These are phyloP conservation scores for Luperina testacea DNA, from an alignment of 2,888 invertebrate genomes.

Conservation along the genomic window DNA sequence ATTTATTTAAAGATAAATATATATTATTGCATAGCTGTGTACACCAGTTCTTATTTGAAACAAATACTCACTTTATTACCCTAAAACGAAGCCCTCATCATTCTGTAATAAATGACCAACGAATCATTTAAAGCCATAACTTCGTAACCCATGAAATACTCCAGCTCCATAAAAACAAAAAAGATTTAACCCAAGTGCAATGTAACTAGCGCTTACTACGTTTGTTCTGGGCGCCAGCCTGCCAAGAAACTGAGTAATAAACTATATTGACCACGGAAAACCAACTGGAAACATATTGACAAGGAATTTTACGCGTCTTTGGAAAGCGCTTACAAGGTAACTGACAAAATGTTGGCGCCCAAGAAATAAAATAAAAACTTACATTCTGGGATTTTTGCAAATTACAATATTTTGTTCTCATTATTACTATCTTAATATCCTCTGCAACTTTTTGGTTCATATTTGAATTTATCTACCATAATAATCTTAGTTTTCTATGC, in stretches of 20 bases:
- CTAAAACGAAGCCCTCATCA: background rate
- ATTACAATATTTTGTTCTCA: background rate
- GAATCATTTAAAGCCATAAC: constrained; percentile 5
- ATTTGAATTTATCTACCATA: background rate
- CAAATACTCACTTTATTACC: background rate
- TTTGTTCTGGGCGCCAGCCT: constrained; percentile 25
- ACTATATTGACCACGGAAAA: constrained; percentile 53
- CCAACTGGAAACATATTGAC: constrained; percentile 32
- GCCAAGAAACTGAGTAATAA: constrained; percentile 60
- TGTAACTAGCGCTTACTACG: constrained; percentile 11
- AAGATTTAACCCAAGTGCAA: constrained; percentile 18
- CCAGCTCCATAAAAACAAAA: constrained; percentile 49
- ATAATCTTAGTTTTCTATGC: background rate
- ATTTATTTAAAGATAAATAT: background rate
- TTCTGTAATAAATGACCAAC: constrained; percentile 1
- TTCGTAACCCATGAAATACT: constrained; percentile 19
- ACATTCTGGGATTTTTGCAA: background rate
- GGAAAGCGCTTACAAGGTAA: background rate
- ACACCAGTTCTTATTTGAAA: background rate
- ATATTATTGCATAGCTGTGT: background rate
- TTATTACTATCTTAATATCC: background rate
- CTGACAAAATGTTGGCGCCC: background rate
- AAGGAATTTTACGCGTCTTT: constrained; percentile 17
- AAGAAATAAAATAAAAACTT: background rate
- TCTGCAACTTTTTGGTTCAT: background rate